A percentile compares a stretch with the other conserved stretches of the same genome.
These are phyloP conservation scores for Anagyrus pseudococci DNA, from an alignment of 2,888 invertebrate genomes.

Conservation along the genomic window DNA sequence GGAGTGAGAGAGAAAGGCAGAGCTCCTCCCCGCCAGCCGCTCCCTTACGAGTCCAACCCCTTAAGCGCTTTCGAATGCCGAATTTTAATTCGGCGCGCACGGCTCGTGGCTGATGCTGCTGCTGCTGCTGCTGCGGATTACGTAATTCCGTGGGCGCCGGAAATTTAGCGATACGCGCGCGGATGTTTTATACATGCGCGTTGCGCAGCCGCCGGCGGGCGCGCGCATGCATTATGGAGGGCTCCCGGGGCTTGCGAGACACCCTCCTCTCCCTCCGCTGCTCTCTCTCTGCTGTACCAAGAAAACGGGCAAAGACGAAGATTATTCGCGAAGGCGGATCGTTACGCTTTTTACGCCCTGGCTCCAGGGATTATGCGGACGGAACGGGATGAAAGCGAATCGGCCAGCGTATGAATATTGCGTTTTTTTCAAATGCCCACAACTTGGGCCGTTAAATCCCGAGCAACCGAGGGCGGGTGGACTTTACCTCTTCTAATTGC, in stretches of 20 bases:
- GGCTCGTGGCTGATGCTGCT: not conserved
- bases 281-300: not conserved
- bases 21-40: not conserved
- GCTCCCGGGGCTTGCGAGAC: not conserved
- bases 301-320: too few relatives aligned
- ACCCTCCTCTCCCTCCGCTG: not conserved
- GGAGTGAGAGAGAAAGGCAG: too few relatives aligned
- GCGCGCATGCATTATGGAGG: not conserved
- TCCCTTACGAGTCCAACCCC: not conserved
- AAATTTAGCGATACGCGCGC: conserved; percentile 7
- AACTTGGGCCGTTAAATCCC: too few relatives aligned
- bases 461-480: too few relatives aligned
- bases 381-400: too few relatives aligned
- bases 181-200: not conserved
- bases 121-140: too few relatives aligned
- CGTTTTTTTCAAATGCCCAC: too few relatives aligned
- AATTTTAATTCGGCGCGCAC: conserved; percentile 17
- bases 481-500: too few relatives aligned
- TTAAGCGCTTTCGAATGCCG: conserved; percentile 8
- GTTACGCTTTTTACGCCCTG: too few relatives aligned
- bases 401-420: too few relatives aligned
- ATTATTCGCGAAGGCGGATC: too few relatives aligned
- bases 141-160: conserved; percentile 33
- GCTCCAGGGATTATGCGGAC: too few relatives aligned
- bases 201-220: not conserved